phyloP scores from a whole-genome alignment of 2,113 vertebrate species.

The Ammodytes marinus region DNA sequence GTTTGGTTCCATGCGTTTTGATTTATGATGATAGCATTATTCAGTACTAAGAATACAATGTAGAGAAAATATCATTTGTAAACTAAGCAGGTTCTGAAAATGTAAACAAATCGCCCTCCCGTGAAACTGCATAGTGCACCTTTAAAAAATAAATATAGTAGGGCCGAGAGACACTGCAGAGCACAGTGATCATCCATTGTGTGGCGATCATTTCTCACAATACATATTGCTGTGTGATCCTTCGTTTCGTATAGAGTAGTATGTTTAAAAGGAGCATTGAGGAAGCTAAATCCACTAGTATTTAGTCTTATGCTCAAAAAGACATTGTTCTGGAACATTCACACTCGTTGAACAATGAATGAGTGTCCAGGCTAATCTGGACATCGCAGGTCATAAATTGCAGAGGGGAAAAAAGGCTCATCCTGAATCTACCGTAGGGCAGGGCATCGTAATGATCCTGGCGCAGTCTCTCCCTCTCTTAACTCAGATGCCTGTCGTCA shows the following conservation, averaged over 20 bases:
- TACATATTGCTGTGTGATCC: neutral
- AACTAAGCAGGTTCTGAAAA: too few species aligned
- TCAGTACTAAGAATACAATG: too few species aligned
- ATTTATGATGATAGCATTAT: too few species aligned
- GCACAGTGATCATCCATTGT: too few species aligned
- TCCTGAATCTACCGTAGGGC: conserved; percentile 41
- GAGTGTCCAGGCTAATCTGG: conserved; percentile 52
- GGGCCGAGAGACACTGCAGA: neutral
- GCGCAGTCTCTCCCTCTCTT: conserved; percentile 27
- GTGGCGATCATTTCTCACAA: neutral
- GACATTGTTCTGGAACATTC: neutral
- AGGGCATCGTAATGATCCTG: conserved; percentile 58
- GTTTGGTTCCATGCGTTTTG: too few species aligned
- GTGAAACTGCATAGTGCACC: too few species aligned
- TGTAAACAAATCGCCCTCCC: too few species aligned
- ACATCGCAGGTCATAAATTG: conserved; percentile 67
- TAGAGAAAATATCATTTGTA: too few species aligned
- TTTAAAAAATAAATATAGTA: neutral
- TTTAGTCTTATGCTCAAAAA: neutral
- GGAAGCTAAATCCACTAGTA: neutral
- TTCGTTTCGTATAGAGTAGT: neutral
- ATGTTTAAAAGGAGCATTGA: neutral
- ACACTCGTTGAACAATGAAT: conserved; percentile 32
- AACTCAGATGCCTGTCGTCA: conserved; percentile 60
- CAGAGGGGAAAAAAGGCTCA: conserved; percentile 11